Evolutionary conservation across 2,888 invertebrate species (phyloP).

Genomic region (Euclidia mi): DNA sequence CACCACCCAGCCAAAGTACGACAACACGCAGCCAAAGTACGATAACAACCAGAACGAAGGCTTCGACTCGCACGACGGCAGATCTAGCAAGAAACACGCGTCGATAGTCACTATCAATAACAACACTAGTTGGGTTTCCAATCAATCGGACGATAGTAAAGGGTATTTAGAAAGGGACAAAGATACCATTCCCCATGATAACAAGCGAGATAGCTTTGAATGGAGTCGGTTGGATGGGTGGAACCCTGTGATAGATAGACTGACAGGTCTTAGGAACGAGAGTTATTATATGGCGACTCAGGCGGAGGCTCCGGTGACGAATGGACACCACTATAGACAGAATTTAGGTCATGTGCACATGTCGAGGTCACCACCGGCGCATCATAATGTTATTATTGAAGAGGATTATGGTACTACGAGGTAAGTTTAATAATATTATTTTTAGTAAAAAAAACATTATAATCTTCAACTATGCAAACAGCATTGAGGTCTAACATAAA

Average conservation of each 20-base stretch:
- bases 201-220: constrained; percentile 89
- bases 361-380: constrained; percentile 84
- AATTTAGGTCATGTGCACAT: constrained; percentile 82
- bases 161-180: constrained; percentile 86
- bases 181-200: constrained; percentile 84
- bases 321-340: constrained; percentile 81
- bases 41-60: constrained; percentile 68
- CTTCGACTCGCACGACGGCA: constrained; percentile 71
- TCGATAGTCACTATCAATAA: constrained; percentile 87
- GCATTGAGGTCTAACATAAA: too few species aligned
- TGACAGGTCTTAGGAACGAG: constrained; percentile 96
- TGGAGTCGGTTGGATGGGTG: constrained; percentile 91
- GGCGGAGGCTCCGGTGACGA: constrained; percentile 89
- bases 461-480: too few species aligned
- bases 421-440: constrained; percentile 49
- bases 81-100: constrained; percentile 82
- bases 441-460: neutral
- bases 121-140: constrained; percentile 86
- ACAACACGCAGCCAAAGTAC: constrained; percentile 65
- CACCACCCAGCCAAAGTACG: too few species aligned
- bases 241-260: constrained; percentile 97
- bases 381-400: constrained; percentile 91
- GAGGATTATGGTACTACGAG: constrained; percentile 88
- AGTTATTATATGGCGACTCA: constrained; percentile 97
- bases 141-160: constrained; percentile 87